phyloP scores from a whole-genome alignment of 1,140 invertebrate genomes.

The Pantala flavescens region DNA sequence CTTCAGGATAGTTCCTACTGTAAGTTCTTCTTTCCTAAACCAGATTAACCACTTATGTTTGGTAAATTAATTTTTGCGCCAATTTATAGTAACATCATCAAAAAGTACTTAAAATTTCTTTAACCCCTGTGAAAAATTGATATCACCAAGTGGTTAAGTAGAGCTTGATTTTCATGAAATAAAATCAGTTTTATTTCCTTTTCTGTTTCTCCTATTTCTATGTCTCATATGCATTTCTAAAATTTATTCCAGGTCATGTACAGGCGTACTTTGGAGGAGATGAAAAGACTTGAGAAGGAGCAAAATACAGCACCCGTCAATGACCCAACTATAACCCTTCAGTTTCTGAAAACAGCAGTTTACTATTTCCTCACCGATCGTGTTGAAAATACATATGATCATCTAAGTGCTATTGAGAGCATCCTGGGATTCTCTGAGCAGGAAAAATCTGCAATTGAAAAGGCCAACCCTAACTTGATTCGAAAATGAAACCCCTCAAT shows the following conservation, averaged over 20 bases:
- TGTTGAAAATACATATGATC: constrained; percentile 64
- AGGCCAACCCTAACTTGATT: constrained; percentile 24
- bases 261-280: constrained; percentile 56
- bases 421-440: constrained; percentile 66
- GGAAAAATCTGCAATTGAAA: constrained; percentile 64
- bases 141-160: no score
- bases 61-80: no score
- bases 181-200: no score
- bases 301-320: constrained; percentile 32
- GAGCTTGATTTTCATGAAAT: no score
- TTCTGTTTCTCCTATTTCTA: no score
- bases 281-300: constrained; percentile 34
- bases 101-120: no score
- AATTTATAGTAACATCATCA: no score
- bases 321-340: constrained; percentile 74
- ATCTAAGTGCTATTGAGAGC: constrained; percentile 75
- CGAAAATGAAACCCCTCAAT: not conserved
- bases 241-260: constrained; percentile 61
- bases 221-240: no score
- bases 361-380: constrained; percentile 81
- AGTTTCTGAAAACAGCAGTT: constrained; percentile 81
- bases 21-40: no score
- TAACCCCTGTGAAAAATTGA: no score
- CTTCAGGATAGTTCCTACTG: no score
- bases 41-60: no score